Evolutionary conservation across 2,113 vertebrate species (phyloP), one percentile per base, ranked within the genome.

Genomic region (Gasterosteus nipponicus): DNA sequence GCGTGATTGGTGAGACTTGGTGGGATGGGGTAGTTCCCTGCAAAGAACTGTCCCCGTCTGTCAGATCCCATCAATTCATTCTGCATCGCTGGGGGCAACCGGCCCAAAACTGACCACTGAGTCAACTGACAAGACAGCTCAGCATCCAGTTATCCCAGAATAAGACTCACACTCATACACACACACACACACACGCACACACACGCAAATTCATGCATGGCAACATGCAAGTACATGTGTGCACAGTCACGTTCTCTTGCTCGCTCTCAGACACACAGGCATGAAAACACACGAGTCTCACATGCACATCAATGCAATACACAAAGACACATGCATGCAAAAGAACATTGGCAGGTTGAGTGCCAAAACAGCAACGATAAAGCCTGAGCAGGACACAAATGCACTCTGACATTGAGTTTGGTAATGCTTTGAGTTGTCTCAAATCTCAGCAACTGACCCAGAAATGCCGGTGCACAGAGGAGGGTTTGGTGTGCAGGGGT

Each of bases 21-120:
- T 39, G 65, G 65, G 65, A 89, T 62, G 42, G 78, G 85, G 73
- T 76, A 84, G 83, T 78, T 77, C 77, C 80, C 75, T 82, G 79
- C 82, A 63, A 88, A 84, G 80, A 86, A 75, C 69, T 81, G 82
- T 89, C 79, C 84, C 85, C 38, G 41, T 83, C 83, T 92, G 92
- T 93, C 92, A 89, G 74, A 88, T 86, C 86, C 76, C 75, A 92
- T 93, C 89, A 90, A 59, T 88, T 80, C 57, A 51, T 46, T 51
- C 73, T 42, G 56, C 75, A 69, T 56, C 31, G 87, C 92, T 86
- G 56, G 60, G 80, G 85, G 89, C 87, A 68, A 44, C 39, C 29
- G 73, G 84, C 89, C 85, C 85, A 86, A 85, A 94, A 94, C 85
- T 92, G 92, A 93, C 92, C 92, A 91, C 85, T 83, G 90, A 92